A percentile compares a stretch with the other conserved stretches of the same genome.
Evolutionary conservation across 2,888 invertebrate genomes (phyloP).

Genomic region (Heliconius cydno): DNA sequence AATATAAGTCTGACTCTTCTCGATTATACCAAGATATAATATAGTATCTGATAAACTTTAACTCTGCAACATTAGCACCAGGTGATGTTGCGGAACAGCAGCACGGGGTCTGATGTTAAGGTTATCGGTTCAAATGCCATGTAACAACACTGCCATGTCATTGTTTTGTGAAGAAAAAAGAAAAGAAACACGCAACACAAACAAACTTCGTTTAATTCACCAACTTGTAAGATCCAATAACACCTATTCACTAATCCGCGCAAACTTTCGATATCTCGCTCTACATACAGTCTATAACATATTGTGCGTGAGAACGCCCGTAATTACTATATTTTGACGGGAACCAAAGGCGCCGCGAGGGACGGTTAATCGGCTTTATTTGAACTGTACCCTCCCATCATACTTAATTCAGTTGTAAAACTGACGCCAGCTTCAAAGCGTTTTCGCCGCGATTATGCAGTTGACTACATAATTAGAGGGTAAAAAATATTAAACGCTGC

Average conservation of each 20-base stretch:
- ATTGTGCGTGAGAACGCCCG: slow-evolving; percentile 51
- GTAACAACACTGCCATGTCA: no score
- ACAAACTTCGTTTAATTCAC: background rate
- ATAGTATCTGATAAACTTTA: no score
- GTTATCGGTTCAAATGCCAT: no score
- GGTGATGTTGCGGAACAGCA: no score
- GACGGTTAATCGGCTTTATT: slow-evolving; percentile 64
- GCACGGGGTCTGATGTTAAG: no score
- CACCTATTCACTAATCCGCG: slow-evolving; percentile 29
- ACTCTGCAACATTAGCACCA: no score
- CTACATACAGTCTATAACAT: slow-evolving; percentile 5
- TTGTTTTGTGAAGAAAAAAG: background rate
- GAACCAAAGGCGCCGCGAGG: slow-evolving; percentile 63
- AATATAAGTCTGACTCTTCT: no score
- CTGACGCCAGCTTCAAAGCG: slow-evolving; percentile 42
- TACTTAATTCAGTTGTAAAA: slow-evolving; percentile 50
- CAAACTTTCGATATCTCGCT: slow-evolving; percentile 30
- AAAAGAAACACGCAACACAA: background rate
- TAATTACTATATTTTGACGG: slow-evolving; percentile 59
- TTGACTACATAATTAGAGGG: slow-evolving; percentile 4
- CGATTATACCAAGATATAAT: no score
- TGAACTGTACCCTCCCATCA: slow-evolving; percentile 59
- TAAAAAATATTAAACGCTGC: background rate
- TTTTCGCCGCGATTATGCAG: slow-evolving; percentile 17
- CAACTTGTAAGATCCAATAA: slow-evolving; percentile 17